These are phyloP conservation scores for Aphelenchoides avenae DNA, from an alignment of 1,140 invertebrate genomes.

Conservation along the genomic window DNA sequence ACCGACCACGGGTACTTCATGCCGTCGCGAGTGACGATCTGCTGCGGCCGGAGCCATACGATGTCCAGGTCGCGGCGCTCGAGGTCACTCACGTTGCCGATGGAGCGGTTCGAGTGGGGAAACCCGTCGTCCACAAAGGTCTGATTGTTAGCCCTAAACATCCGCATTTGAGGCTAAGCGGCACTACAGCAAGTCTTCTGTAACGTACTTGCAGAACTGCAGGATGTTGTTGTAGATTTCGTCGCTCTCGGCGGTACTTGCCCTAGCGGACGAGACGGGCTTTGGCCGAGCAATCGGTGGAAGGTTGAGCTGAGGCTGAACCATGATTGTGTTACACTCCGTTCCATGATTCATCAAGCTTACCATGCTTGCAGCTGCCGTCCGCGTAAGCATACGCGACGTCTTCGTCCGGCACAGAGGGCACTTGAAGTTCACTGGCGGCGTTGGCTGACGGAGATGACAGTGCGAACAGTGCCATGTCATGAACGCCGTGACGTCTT, in stretches of 20 bases:
- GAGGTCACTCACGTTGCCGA: slow-evolving; percentile 29
- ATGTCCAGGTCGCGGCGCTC: slow-evolving; percentile 32
- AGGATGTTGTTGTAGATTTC: not conserved
- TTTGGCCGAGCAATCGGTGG: too few species aligned
- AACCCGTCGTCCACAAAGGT: slow-evolving; percentile 41
- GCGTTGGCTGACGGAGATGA: slow-evolving; percentile 7
- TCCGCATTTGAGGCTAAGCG: too few species aligned
- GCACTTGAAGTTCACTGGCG: slow-evolving; percentile 13
- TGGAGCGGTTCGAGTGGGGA: slow-evolving; percentile 42
- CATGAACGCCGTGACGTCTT: too few species aligned
- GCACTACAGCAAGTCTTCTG: too few species aligned
- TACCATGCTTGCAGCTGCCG: too few species aligned
- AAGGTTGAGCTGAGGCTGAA: not conserved
- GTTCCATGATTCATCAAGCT: too few species aligned
- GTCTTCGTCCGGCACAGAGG: slow-evolving; percentile 17
- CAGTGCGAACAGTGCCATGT: too few species aligned
- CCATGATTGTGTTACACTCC: too few species aligned
- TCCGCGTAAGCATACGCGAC: too few species aligned
- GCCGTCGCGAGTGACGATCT: slow-evolving; percentile 53
- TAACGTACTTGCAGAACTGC: too few species aligned
- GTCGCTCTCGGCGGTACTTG: too few species aligned
- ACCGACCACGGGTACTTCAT: slow-evolving; percentile 41
- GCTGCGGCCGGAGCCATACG: slow-evolving; percentile 46
- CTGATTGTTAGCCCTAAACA: slow-evolving; percentile 31
- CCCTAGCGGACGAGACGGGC: too few species aligned